phyloP scores from a whole-genome alignment of 2,113 vertebrate species.

The Lycaon pictus region DNA sequence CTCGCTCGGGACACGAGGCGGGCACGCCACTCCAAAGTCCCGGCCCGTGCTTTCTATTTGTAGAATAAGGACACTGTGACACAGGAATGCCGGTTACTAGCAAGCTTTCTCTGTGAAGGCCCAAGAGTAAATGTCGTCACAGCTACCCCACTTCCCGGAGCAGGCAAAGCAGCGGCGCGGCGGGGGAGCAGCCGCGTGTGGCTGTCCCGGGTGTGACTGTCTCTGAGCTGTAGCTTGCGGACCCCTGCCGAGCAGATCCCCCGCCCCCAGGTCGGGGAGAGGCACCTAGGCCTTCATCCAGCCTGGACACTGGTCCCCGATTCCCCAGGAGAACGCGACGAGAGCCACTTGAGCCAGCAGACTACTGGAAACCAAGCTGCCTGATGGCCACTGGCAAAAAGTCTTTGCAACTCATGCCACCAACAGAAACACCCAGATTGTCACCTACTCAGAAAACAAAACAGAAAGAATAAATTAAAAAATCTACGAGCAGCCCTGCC shows the following conservation, averaged over 20 bases:
- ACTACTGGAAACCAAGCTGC: background rate
- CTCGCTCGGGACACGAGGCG: no score
- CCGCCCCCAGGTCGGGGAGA: background rate
- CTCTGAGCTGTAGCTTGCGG: background rate
- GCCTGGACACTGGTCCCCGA: background rate
- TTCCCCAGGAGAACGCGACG: background rate
- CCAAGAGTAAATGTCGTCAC: background rate
- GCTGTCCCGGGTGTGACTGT: background rate
- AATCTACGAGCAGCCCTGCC: background rate
- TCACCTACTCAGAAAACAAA: background rate
- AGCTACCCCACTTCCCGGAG: no score
- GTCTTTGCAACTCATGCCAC: background rate
- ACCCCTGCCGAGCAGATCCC: background rate
- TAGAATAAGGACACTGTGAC: background rate
- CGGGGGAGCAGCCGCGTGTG: background rate
- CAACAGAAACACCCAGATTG: background rate
- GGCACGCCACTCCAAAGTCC: background rate
- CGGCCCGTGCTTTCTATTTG: background rate
- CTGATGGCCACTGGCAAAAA: background rate
- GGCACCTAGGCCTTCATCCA: background rate
- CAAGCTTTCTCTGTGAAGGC: background rate
- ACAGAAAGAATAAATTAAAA: background rate
- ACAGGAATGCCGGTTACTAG: no score
- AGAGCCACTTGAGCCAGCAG: background rate
- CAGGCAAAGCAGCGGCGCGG: background rate